Evolutionary conservation across 2,113 vertebrate species (phyloP), one percentile per base, ranked within the genome.

Genomic region (Antigone vipio): DNA sequence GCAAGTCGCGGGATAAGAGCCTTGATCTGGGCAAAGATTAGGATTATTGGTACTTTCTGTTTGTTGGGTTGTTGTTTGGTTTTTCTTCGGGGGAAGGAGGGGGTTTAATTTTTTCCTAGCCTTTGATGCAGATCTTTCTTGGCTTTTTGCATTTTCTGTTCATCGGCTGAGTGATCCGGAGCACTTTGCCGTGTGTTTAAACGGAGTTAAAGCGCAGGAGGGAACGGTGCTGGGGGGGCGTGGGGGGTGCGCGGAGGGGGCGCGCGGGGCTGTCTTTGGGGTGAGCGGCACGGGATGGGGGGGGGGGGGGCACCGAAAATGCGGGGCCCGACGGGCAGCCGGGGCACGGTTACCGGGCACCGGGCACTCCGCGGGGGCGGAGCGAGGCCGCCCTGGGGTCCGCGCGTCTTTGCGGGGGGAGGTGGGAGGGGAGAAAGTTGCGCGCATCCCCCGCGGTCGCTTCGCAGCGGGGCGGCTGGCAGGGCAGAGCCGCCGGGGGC

Each of bases 1-100:
- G 89, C 88, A 60, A 88, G 95, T 89, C 78, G 91, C 58, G 85
- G 95, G 89, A 86, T 87, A 71, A 89, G 91, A 95, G 92, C 81
- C 55, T 91, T 90, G 89, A 90, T 87, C 76, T 68, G 82, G 86
- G 87, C 22, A 58, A 88, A 87, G 63, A 80, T 82, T 67, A 56
- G 81, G 72, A 82, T 94, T 82, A 81, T 85, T 49, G 91, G 58
- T 67, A 68, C 89, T 95, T 90, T 88, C 86, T 84, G 50, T 52
- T 93, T 93, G 82, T 85, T 94, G 83, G 88, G 8, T 92, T 59
- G 91, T 92, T 92, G 91, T 66, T 92, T 88, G 91, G 52, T 94
- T 67, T 74, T 68, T 14, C 47, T 49, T 35, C 4, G 34, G 50
- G 50, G 24, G 50, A 23, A 7, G 13, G 50, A 26, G 26, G 32